Evolutionary conservation across 2,113 vertebrate species (phyloP).

Genomic region (Neodontobutis hainanensis): DNA sequence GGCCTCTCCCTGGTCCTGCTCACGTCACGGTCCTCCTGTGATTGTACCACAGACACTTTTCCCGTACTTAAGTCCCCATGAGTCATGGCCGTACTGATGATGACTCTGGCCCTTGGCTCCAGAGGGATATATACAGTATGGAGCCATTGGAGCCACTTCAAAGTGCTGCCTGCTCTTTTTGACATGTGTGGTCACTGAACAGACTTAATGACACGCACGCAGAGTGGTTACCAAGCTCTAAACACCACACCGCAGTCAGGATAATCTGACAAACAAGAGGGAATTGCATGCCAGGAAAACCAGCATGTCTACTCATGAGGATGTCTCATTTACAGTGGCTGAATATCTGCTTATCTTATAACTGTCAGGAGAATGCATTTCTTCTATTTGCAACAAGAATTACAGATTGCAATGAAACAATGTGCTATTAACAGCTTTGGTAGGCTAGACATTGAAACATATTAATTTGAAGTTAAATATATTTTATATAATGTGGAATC

Average conservation of each 20-base stretch:
- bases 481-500: no score
- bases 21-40: conserved; percentile 21
- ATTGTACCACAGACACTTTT: conserved; percentile 54
- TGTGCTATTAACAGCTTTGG: no score
- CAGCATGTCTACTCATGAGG: background rate
- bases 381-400: background rate
- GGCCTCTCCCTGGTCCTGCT: conserved; percentile 35
- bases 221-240: conserved; percentile 32
- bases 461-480: no score
- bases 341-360: background rate
- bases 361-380: background rate
- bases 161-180: conserved; percentile 26
- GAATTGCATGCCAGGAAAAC: background rate
- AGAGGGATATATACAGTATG: conserved; percentile 10
- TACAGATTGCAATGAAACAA: no score
- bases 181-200: conserved; percentile 43
- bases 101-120: conserved; percentile 43
- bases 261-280: conserved; percentile 34
- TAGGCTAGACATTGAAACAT: no score
- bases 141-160: conserved; percentile 11
- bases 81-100: conserved; percentile 41
- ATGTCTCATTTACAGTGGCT: conserved; percentile 7
- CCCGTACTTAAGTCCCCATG: conserved; percentile 47
- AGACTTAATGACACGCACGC: conserved; percentile 36
- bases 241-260: conserved; percentile 27